Conservation (phyloP, 2,113 vertebrate genomes). For the Climacteris rufus region DNA sequence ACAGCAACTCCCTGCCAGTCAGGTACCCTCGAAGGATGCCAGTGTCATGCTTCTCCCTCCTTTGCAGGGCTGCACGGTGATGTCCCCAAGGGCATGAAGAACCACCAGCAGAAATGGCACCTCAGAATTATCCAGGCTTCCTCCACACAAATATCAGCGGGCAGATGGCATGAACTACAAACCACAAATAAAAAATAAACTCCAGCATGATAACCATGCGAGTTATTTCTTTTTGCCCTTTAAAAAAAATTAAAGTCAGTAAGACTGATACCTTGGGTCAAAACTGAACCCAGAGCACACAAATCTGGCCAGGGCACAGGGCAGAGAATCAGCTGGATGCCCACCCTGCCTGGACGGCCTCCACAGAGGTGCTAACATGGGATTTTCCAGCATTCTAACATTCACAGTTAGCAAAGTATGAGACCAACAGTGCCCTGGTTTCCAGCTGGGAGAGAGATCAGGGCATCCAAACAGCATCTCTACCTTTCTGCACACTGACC, state of each 20-base stretch:
- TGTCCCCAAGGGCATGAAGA: constrained; percentile 70
- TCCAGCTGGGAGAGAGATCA: neutral
- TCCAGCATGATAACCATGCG: neutral
- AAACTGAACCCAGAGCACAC: neutral
- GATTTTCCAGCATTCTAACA: neutral
- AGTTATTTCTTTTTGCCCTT: neutral
- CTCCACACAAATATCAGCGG: neutral
- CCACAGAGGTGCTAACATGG: neutral
- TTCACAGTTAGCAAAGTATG: neutral
- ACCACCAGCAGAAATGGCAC: constrained; percentile 61
- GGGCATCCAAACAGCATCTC: neutral
- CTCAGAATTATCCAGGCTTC: neutral
- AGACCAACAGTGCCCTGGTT: neutral
- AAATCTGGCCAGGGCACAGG: neutral
- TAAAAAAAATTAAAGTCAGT: neutral
- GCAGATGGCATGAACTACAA: neutral
- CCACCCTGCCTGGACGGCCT: neutral
- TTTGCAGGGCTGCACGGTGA: constrained; percentile 75
- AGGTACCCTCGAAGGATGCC: constrained; percentile 55
- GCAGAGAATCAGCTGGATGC: neutral
- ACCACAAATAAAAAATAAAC: neutral
- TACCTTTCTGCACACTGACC: neutral
- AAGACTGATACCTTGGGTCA: neutral
- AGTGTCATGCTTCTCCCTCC: constrained; percentile 38
- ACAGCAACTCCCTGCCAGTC: constrained; percentile 26